Evolutionary conservation across 2,888 invertebrate species (phyloP).

Genomic region (Athalia rosae): DNA sequence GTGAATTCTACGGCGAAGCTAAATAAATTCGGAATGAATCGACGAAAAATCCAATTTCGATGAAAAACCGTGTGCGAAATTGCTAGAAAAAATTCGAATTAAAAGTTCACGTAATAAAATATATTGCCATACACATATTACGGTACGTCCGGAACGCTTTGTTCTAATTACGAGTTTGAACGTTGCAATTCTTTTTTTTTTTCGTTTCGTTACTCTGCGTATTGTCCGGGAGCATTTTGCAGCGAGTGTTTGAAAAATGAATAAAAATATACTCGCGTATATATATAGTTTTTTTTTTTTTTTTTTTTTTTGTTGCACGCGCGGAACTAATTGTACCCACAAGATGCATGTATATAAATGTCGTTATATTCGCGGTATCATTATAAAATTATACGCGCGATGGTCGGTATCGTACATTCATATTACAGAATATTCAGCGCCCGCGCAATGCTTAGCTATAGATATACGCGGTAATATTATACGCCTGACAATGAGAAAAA

Average conservation of each 20-base stretch:
- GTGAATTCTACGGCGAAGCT: too few relatives aligned
- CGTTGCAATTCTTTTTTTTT: neutral
- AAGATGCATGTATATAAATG: neutral
- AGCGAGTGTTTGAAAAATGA: neutral
- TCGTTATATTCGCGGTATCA: conserved; percentile 23
- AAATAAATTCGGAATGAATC: neutral
- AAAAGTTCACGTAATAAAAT: neutral
- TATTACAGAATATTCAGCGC: too few relatives aligned
- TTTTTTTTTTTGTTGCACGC: neutral
- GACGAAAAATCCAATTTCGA: too few relatives aligned
- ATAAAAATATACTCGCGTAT: neutral
- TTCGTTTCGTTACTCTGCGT: neutral
- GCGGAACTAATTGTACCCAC: neutral
- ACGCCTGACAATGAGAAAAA: too few relatives aligned
- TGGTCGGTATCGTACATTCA: too few relatives aligned
- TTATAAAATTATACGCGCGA: neutral
- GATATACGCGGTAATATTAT: too few relatives aligned
- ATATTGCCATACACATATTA: neutral
- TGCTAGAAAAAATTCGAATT: neutral
- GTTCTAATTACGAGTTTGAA: conserved; percentile 21
- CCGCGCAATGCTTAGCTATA: too few relatives aligned
- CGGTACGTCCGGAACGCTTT: neutral
- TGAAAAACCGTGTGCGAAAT: neutral
- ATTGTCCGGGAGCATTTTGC: neutral
- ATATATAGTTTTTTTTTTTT: neutral